Base-by-base conservation (phyloP, 2,797 vertebrate genomes). In the Scarus forsteni region DNA sequence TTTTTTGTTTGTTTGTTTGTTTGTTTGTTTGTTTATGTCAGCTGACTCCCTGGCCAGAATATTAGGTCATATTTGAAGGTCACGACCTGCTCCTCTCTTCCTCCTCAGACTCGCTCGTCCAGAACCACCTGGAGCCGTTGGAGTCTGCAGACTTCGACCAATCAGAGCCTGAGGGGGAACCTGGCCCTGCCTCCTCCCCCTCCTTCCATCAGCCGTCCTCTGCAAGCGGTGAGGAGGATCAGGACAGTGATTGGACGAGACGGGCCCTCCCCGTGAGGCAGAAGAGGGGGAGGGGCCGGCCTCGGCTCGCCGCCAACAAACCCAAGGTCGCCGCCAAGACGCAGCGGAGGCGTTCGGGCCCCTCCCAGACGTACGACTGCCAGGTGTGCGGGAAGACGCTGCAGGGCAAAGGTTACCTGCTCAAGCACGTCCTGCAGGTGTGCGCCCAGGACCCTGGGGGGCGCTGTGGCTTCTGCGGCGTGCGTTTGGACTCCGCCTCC, bases 331-430 rank as follows among this genome's bases (percentile, higher is more conserved):
- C 3, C 0, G 0, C 40, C 14, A 19, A 19, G 11, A 68, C n/a
- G 14, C 67, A 49, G 8, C 75, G 64, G 3, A 83, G 57, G 9
- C 52, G 60, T 0, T 45, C 39, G 0, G 9, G 14, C 6, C 70
- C 75, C 0, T 11, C 63, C 5, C 77, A 60, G 61, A 70, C 34
- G 1, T 70, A 77, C 50, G 27, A 3, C 49, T 89, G 89, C 11
- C 19, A 49, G 0, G 85, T 82, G 4, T 90, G 89, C 6, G 68
- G 66, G 1, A 80, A 81, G 10, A 0, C 72, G 12, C 79, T 88
- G 54, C 86, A 80, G 35, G 86, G 85, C 0, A 82, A 83, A 71
- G 87, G 86, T 34, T 85, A 79, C 60, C 64, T 90, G 61, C 75
- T 88, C 50, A 84, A 85, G 57, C 89, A 90, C 1, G 86, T 78